A percentile compares a stretch with the other conserved stretches of the same genome.
Conservation (phyloP, 2,797 vertebrate genomes). For the Rousettus madagascariensis region DNA sequence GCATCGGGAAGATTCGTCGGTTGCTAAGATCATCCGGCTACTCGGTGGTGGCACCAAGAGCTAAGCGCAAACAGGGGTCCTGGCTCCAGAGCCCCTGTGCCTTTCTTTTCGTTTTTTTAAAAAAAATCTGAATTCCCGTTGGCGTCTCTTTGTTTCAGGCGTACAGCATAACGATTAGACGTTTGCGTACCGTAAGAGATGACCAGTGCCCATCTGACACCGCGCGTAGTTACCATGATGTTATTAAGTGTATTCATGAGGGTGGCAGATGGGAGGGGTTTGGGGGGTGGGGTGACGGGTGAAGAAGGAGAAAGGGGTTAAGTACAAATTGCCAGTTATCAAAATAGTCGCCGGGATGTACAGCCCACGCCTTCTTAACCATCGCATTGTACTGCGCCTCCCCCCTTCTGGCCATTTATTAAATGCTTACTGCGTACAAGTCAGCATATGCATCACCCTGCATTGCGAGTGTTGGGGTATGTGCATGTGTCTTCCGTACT, state of each 20-base stretch:
- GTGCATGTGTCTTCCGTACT: neutral
- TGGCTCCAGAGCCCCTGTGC: neutral
- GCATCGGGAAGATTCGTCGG: neutral
- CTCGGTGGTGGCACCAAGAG: neutral
- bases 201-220: neutral
- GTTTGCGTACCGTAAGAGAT: neutral
- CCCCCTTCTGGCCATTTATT: neutral
- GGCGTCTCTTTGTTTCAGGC: neutral
- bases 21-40: neutral
- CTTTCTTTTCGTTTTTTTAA: neutral
- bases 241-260: neutral
- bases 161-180: neutral
- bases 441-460: no score
- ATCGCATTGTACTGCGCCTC: rapidly evolving
- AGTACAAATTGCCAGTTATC: neutral
- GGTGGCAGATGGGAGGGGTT: neutral
- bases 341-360: neutral
- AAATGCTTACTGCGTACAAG: neutral
- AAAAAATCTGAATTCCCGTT: neutral
- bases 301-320: neutral
- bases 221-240: neutral
- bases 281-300: neutral
- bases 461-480: neutral
- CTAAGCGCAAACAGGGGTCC: neutral
- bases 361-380: neutral